Evolutionary conservation across 1,140 invertebrate genomes (phyloP).

Genomic region (Achroia grisella): DNA sequence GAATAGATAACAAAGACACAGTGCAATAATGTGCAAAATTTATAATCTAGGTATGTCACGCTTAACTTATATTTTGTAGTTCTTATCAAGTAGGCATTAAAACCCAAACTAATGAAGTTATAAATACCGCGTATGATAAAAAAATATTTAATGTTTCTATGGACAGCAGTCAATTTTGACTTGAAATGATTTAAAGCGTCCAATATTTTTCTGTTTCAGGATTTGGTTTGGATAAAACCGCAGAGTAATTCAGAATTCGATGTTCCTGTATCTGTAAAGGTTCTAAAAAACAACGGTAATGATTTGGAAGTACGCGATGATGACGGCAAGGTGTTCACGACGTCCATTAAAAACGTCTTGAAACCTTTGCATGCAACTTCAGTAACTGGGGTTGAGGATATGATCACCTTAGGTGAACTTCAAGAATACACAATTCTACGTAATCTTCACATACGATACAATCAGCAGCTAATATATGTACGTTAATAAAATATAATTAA

Average conservation of each 20-base stretch:
- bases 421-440: constrained; percentile 94
- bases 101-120: too few relatives aligned
- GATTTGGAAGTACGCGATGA: constrained; percentile 86
- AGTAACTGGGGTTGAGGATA: constrained; percentile 91
- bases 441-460: constrained; percentile 94
- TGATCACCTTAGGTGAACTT: constrained; percentile 94
- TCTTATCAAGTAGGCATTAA: too few relatives aligned
- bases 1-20: too few relatives aligned
- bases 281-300: constrained; percentile 85
- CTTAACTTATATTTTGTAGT: too few relatives aligned
- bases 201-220: constrained; percentile 70
- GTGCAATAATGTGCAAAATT: too few relatives aligned
- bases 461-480: constrained; percentile 92
- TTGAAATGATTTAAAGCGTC: too few relatives aligned
- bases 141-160: too few relatives aligned
- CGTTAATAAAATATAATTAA: constrained; percentile 35
- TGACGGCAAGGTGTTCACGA: constrained; percentile 79
- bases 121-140: too few relatives aligned
- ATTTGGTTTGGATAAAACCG: constrained; percentile 91
- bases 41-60: too few relatives aligned
- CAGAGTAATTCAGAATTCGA: constrained; percentile 82
- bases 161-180: too few relatives aligned
- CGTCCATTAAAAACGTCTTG: constrained; percentile 75
- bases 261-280: constrained; percentile 87
- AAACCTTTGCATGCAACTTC: constrained; percentile 92